Evolutionary conservation across 1,140 invertebrate genomes (phyloP), one percentile per base, ranked within the genome.

Genomic region (Nasonia longicornis): DNA sequence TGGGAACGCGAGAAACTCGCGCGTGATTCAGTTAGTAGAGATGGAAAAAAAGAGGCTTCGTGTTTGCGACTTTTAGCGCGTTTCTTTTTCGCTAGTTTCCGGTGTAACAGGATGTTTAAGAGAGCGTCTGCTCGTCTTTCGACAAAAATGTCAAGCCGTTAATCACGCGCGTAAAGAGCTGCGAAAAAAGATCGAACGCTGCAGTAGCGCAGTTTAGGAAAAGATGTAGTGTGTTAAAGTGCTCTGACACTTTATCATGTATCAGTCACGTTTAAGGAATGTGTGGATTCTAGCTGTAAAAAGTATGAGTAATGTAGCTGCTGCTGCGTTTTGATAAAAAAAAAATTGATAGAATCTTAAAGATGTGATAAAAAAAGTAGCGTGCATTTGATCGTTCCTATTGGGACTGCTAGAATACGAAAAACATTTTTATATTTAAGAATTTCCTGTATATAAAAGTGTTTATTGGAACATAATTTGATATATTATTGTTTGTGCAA

Each of bases 1-100:
- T 83, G 80, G 84, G 84, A 84, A 84, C 77, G 85, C 82, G 52
- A 83, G 82, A 85, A 83, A 86, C 80, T 82, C 82, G 82, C 83
- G 85, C 83, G 81, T 84, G 86, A 86, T 86, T 86, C 85, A 86
- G 81, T 79, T 16, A 20, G 52, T 3, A 81, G 80, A 77, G 70
- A 58, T 84, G 83, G 73, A 79, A 84, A 84, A 85, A 72, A 70
- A 85, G 79, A 83, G 48, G 26, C 45, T 58, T 58, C 69, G 52
- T 45, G 14, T 81, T 80, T 82, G 79, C 79, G 73, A 80, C 69
- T 74, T 81, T 76, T 80, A 84, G 82, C 78, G 58, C 10, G 64
- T 64, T 74, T 82, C 83, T 75, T 76, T 74, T 74, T 66, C 52
- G 29, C 7, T 73, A 58, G 64, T 76, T 58, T 81, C 69, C 22